Evolutionary conservation across 2,888 invertebrate genomes (phyloP), one percentile per base, ranked within the genome.

Genomic region (Trissolcus japonicus): DNA sequence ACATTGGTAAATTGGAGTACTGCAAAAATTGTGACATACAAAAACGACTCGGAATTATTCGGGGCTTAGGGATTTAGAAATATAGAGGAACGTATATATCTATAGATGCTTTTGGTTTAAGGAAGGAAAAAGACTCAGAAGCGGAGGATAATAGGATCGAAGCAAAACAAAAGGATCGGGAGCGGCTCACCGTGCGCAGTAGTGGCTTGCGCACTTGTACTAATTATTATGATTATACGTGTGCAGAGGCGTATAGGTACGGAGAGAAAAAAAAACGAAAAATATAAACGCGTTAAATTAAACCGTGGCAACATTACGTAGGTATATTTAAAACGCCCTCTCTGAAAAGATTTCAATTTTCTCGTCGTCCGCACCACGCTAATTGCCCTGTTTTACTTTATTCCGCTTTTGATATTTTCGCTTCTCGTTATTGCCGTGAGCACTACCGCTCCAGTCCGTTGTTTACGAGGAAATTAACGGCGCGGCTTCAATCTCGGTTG

Each of bases 281-380:
- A 84, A 87, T 87, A 86, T 86, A 86, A 87, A 84, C 83, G 83
- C 83, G 81, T 86, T 86, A 86, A 87, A 87, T 87, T 87, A 86
- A 86, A 84, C 83, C 78, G 79, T 77, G 67, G 82, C 80, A 84
- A 86, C 85, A 84, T 85, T 85, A 85, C 84, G 82, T 73, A 80
- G 78, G 76, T 81, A 80, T 84, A 86, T 86, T 86, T 84, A 86
- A 87, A 87, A 84, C 83, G 82, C 78, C 76, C 63, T 35, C 11
- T 35, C 35, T 35, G 76, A 75, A 79, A 82, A 84, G 79, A 67
- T 80, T 81, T 81, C 77, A 80, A 81, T 81, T 80, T 81, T 79
- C 79, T 76, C 76, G 46, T 62, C 80, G 67, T 80, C 57, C 65
- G 51, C 67, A 62, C 69, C 53, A 53, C 13, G 78, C 73, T 78